Percentiles rank a stretch among this genome's conserved stretches.
These are phyloP conservation scores for Leistus spinibarbis DNA, from an alignment of 2,888 invertebrate species.

Conservation along the genomic window DNA sequence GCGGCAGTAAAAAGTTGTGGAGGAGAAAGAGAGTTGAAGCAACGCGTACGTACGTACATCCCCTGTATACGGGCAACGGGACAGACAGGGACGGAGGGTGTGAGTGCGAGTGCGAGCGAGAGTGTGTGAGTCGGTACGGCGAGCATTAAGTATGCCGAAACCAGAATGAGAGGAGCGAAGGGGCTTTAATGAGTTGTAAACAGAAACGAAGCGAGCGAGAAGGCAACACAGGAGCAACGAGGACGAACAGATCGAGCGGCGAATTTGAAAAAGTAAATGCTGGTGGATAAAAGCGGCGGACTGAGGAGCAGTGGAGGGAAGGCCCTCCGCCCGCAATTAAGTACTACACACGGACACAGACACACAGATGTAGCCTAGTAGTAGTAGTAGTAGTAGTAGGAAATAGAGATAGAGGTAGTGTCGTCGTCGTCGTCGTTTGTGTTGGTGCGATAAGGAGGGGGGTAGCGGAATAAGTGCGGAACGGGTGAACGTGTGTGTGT, in stretches of 20 bases:
- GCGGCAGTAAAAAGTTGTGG: background rate
- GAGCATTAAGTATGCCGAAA: conserved; percentile 33
- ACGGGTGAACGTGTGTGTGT: conserved; percentile 31
- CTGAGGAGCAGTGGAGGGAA: conserved; percentile 19
- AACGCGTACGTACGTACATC: conserved; percentile 35
- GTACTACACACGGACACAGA: conserved; percentile 20
- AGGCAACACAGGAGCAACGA: conserved; percentile 27
- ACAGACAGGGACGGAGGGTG: conserved; percentile 19
- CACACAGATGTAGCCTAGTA: conserved; percentile 14
- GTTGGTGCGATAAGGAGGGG: conserved; percentile 41
- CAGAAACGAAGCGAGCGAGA: conserved; percentile 42
- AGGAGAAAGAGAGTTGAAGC: conserved; percentile 13
- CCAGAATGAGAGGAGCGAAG: conserved; percentile 10
- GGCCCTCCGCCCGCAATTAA: conserved; percentile 32
- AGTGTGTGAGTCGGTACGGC: background rate
- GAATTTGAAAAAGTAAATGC: conserved; percentile 40
- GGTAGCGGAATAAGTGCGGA: conserved; percentile 41
- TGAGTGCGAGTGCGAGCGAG: conserved; percentile 5
- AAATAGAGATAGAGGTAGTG: conserved; percentile 43
- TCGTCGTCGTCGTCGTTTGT: conserved; percentile 35
- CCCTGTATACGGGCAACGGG: background rate
- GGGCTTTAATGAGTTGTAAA: conserved; percentile 39
- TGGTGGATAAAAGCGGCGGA: background rate
- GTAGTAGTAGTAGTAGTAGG: conserved; percentile 30
- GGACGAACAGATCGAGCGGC: background rate